Percentiles rank a stretch among this genome's conserved stretches.
Conservation (phyloP, 2,113 vertebrate genomes). For the Oriolus oriolus region DNA sequence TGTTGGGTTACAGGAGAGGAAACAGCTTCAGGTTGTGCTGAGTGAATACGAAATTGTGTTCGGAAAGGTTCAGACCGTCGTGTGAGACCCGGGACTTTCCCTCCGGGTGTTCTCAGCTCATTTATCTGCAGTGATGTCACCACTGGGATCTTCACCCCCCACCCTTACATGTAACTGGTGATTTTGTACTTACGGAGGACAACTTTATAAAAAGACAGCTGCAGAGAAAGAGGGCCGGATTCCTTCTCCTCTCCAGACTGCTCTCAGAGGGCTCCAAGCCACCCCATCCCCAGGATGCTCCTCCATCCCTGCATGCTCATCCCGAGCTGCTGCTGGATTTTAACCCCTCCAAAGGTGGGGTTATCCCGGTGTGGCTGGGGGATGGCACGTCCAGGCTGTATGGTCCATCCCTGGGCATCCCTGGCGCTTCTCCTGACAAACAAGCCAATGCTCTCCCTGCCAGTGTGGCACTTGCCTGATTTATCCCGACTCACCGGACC, state of each 20-base stretch:
- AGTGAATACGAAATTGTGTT: not conserved
- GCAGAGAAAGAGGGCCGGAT: not conserved
- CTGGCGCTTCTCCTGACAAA: accelerated
- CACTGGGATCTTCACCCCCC: not conserved
- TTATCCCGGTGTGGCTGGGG: accelerated
- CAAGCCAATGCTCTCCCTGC: not conserved
- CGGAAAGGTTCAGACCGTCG: not conserved
- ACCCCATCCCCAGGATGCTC: accelerated
- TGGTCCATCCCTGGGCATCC: not conserved
- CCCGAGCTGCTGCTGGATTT: accelerated
- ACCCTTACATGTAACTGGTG: not conserved
- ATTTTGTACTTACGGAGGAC: not conserved
- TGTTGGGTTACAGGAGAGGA: not conserved
- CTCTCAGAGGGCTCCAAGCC: not conserved
- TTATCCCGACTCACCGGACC: not conserved
- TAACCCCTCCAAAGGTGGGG: not conserved
- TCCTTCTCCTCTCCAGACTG: not conserved
- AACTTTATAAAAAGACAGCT: not conserved
- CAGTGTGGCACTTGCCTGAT: accelerated
- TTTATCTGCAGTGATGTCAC: not conserved
- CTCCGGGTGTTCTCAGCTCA: not conserved
- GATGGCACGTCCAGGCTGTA: accelerated
- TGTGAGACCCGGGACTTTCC: not conserved
- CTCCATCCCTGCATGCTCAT: not conserved
- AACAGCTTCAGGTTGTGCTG: not conserved